Evolutionary conservation across 2,888 invertebrate genomes (phyloP).

Genomic region (Ashinkailepas kermadecensis): DNA sequence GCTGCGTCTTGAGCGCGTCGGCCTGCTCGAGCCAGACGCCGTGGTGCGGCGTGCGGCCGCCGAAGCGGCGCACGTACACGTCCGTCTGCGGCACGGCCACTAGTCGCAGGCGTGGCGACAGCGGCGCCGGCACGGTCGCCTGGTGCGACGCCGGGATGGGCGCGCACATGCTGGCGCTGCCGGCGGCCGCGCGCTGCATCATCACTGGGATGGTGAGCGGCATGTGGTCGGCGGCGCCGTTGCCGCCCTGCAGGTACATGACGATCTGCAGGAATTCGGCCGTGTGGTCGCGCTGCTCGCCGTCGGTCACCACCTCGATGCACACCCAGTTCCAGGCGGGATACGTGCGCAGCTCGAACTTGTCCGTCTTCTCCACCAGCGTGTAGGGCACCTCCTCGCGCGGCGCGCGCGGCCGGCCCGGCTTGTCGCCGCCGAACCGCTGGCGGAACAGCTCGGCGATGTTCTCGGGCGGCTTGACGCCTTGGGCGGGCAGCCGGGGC

Average conservation of each 20-base stretch:
- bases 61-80: conserved; percentile 11
- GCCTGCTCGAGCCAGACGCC: not conserved
- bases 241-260: conserved; percentile 1
- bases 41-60: not conserved
- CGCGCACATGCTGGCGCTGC: not conserved
- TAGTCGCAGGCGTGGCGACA: not conserved
- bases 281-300: not conserved
- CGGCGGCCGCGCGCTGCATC: not conserved
- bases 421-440: not conserved
- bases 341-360: not conserved
- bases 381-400: conserved; percentile 3
- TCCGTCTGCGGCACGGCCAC: conserved; percentile 10
- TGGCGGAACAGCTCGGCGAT: not conserved
- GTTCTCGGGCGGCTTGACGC: not conserved
- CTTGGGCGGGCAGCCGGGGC: not conserved
- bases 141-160: conserved; percentile 1
- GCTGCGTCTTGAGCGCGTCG: not conserved
- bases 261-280: not conserved
- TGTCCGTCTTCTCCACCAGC: not conserved
- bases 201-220: not conserved
- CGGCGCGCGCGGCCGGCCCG: not conserved
- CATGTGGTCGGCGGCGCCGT: not conserved
- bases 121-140: not conserved
- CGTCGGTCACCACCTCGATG: not conserved
- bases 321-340: conserved; percentile 13